Evolutionary conservation across 1,140 invertebrate species (phyloP).

Genomic region (Bombus superbus): DNA sequence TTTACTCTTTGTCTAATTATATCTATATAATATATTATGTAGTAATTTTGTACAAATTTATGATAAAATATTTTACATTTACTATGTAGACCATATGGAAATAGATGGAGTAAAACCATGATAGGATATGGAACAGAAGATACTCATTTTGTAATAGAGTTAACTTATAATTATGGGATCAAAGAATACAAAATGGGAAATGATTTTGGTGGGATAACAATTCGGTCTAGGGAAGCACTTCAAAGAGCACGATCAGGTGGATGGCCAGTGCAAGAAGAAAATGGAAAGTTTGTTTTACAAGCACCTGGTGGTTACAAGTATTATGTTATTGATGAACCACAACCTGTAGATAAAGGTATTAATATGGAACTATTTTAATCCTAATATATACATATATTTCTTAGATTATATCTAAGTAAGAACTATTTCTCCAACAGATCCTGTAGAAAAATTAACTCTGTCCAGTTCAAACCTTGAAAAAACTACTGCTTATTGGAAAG

Average conservation of each 20-base stretch:
- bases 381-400: slow-evolving; percentile 22
- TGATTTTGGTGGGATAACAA: slow-evolving; percentile 94
- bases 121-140: slow-evolving; percentile 98
- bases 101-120: slow-evolving; percentile 99
- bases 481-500: slow-evolving; percentile 93
- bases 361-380: slow-evolving; percentile 18
- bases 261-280: slow-evolving; percentile 87
- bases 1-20: not conserved
- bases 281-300: slow-evolving; percentile 85
- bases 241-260: slow-evolving; percentile 87
- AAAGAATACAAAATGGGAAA: slow-evolving; percentile 93
- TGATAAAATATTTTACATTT: not conserved
- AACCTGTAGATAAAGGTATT: slow-evolving; percentile 85
- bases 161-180: slow-evolving; percentile 99
- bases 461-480: slow-evolving; percentile 90
- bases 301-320: slow-evolving; percentile 97
- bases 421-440: slow-evolving; percentile 84
- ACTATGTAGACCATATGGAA: slow-evolving; percentile 92
- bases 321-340: slow-evolving; percentile 89
- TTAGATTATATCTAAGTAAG: slow-evolving; percentile 13
- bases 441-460: slow-evolving; percentile 91
- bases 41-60: not conserved
- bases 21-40: not conserved
- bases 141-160: slow-evolving; percentile 96
- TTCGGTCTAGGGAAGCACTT: slow-evolving; percentile 90